Evolutionary conservation across 2,797 vertebrate genomes (phyloP).

Genomic region (Poecile montanus): DNA sequence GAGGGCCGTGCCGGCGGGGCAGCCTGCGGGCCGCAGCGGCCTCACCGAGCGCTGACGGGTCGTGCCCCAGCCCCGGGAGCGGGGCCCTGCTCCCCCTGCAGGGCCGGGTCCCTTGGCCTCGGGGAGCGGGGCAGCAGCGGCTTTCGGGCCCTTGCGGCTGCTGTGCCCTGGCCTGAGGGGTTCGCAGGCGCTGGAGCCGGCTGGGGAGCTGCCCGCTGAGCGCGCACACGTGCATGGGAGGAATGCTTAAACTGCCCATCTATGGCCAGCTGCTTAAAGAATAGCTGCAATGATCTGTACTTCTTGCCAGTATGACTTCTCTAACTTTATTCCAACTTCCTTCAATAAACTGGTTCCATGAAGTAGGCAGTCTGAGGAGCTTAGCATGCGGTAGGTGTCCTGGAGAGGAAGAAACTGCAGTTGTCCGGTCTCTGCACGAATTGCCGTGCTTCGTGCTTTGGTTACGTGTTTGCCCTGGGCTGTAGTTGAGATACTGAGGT

Average conservation of each 20-base stretch:
- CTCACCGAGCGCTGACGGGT: neutral
- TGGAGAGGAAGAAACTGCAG: rapidly evolving
- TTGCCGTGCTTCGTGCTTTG: rapidly evolving
- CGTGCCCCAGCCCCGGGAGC: neutral
- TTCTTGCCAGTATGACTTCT: neutral
- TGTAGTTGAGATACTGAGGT: neutral
- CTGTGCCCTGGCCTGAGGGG: neutral
- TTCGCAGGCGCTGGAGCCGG: neutral
- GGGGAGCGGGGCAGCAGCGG: neutral
- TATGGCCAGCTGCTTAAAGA: rapidly evolving
- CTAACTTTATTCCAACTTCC: neutral
- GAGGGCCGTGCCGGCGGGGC: neutral
- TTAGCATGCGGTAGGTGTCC: rapidly evolving
- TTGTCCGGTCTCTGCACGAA: rapidly evolving
- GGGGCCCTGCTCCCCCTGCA: neutral
- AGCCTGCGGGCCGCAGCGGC: neutral
- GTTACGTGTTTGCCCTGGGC: neutral
- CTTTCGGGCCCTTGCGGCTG: neutral
- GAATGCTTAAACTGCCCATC: rapidly evolving
- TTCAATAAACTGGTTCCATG: neutral
- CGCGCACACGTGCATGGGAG: rapidly evolving
- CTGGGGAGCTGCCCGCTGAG: neutral
- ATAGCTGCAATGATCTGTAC: rapidly evolving
- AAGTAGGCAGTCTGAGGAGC: too few species aligned
- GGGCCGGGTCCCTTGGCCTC: neutral